Conservation (phyloP, 2,888 invertebrate species). For the Plusia festucae region DNA sequence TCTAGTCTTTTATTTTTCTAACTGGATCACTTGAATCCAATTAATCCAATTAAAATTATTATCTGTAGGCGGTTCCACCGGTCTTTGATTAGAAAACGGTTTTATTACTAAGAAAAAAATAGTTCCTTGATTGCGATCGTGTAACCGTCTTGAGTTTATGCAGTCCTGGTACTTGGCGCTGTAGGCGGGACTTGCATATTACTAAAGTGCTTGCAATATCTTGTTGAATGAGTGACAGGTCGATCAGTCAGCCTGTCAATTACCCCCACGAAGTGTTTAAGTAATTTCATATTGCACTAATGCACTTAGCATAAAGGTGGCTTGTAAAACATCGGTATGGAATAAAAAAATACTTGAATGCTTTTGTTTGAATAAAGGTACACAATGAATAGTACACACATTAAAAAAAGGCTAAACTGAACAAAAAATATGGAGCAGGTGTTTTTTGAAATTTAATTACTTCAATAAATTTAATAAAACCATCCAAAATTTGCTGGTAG, state of each 20-base stretch:
- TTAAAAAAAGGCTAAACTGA: no score
- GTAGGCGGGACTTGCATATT: constrained; percentile 33
- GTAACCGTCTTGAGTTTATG: constrained; percentile 27
- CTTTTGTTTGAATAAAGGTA: no score
- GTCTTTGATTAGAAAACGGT: constrained; percentile 2
- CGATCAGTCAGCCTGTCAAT: constrained; percentile 16
- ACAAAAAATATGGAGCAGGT: no score
- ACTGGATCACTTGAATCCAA: not conserved
- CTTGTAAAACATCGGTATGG: not conserved
- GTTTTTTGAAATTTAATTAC: no score
- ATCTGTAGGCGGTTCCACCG: not conserved
- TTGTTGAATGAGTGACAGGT: constrained; percentile 13
- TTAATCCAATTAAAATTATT: constrained; percentile 4
- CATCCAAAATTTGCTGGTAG: no score
- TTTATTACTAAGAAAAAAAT: not conserved
- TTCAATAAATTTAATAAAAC: no score
- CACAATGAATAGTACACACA: no score
- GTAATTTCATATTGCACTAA: constrained; percentile 12
- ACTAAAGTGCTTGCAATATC: constrained; percentile 21
- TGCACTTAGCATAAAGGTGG: not conserved
- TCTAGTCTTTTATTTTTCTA: constrained; percentile 27
- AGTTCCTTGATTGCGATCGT: not conserved
- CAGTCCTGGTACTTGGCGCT: constrained; percentile 35
- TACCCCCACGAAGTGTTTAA: constrained; percentile 22
- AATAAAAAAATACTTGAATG: not conserved